Conservation (phyloP, 2,888 invertebrate species). For the Cheilosia soror region DNA sequence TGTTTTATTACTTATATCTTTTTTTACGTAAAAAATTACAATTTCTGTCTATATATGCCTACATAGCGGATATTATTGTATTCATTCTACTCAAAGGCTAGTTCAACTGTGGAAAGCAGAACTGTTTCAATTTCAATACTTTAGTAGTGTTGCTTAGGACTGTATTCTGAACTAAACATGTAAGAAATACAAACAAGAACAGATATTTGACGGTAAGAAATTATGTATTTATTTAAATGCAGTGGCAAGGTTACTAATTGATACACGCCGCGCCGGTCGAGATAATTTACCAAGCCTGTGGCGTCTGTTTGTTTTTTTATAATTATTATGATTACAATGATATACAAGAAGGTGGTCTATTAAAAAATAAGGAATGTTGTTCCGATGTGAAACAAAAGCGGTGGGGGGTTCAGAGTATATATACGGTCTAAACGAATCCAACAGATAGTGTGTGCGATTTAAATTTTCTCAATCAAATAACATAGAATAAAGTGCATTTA, state of each 20-base stretch:
- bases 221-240: conserved; percentile 19
- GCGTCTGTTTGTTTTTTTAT: neutral
- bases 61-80: neutral
- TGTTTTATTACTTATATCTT: conserved; percentile 4
- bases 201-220: neutral
- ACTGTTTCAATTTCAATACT: conserved; percentile 12
- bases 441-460: neutral
- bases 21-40: neutral
- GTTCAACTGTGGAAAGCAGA: neutral
- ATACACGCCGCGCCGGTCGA: neutral
- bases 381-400: conserved; percentile 30
- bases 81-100: too few species aligned
- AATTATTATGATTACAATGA: neutral
- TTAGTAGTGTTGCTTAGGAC: neutral
- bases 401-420: conserved; percentile 32
- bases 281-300: neutral
- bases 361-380: conserved; percentile 40
- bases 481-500: conserved; percentile 15
- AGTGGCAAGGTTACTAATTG: conserved; percentile 20
- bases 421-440: neutral
- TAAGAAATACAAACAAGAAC: neutral
- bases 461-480: conserved; percentile 20
- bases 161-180: neutral
- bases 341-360: conserved; percentile 16
- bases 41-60: conserved; percentile 20